Evolutionary conservation across 2,888 invertebrate genomes (phyloP).

Genomic region (Clusia tigrina): DNA sequence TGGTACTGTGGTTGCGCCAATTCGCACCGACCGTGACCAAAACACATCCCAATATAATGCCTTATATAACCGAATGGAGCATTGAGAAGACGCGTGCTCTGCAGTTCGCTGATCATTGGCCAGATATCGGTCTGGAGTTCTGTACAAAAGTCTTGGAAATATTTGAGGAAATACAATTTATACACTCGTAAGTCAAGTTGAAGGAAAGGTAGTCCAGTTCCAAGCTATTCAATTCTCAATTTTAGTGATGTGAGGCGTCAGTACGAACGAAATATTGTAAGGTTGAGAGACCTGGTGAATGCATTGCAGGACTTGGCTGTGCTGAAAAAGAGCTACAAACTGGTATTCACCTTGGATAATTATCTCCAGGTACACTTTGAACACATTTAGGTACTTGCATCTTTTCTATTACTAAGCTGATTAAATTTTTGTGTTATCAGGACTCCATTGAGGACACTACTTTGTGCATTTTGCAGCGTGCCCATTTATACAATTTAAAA

Average conservation of each 20-base stretch:
- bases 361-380: conserved; percentile 50
- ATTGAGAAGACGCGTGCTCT: conserved; percentile 58
- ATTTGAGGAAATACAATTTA: conserved; percentile 58
- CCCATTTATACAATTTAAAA: conserved; percentile 58
- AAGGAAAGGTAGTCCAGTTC: too few relatives aligned
- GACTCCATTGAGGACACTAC: conserved; percentile 61
- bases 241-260: conserved; percentile 59
- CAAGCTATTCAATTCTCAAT: not conserved
- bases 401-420: not conserved
- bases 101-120: conserved; percentile 62
- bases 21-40: conserved; percentile 60
- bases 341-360: conserved; percentile 60
- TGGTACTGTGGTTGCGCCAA: conserved; percentile 62
- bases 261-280: conserved; percentile 57
- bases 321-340: conserved; percentile 59
- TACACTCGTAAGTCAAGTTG: conserved; percentile 60
- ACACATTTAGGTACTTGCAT: not conserved
- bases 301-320: conserved; percentile 58
- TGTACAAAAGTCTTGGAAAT: conserved; percentile 57
- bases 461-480: conserved; percentile 59
- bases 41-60: conserved; percentile 59
- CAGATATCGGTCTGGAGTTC: conserved; percentile 64
- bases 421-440: conserved; percentile 30
- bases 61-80: conserved; percentile 60
- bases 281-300: conserved; percentile 55